Evolutionary conservation across 1,140 invertebrate species (phyloP).

Genomic region (Penaeus chinensis): DNA sequence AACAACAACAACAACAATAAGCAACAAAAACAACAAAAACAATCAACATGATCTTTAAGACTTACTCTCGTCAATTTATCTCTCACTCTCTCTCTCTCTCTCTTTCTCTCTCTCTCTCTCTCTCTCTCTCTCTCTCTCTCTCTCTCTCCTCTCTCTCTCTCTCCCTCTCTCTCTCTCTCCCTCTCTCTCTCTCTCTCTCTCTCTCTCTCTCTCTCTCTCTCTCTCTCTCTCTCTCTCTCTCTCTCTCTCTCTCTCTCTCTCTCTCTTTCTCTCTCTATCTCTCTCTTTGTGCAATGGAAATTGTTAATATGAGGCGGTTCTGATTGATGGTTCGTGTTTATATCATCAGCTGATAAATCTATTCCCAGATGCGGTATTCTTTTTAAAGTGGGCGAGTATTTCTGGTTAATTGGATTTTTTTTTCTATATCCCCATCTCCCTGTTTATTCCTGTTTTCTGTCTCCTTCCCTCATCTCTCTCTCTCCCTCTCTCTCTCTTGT

Average conservation of each 20-base stretch:
- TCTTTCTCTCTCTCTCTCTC: too few relatives aligned
- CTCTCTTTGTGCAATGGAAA: neutral
- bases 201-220: neutral
- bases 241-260: too few relatives aligned
- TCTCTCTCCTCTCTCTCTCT: neutral
- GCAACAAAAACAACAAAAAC: too few relatives aligned
- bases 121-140: neutral
- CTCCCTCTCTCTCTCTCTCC: too few relatives aligned
- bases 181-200: neutral
- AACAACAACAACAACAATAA: too few relatives aligned
- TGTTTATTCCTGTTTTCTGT: neutral
- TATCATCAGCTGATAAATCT: neutral
- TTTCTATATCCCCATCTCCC: neutral
- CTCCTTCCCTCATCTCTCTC: neutral
- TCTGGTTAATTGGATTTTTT: neutral
- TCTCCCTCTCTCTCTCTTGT: neutral
- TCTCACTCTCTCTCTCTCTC: neutral
- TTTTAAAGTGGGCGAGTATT: too few relatives aligned
- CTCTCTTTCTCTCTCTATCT: neutral
- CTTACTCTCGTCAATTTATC: neutral
- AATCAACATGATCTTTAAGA: too few relatives aligned
- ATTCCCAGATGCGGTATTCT: neutral
- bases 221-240: neutral
- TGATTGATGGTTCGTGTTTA: neutral
- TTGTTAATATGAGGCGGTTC: neutral